Percentiles rank a stretch among this genome's conserved stretches.
phyloP scores from a whole-genome alignment of 2,797 vertebrate genomes.

The Microchirus variegatus region DNA sequence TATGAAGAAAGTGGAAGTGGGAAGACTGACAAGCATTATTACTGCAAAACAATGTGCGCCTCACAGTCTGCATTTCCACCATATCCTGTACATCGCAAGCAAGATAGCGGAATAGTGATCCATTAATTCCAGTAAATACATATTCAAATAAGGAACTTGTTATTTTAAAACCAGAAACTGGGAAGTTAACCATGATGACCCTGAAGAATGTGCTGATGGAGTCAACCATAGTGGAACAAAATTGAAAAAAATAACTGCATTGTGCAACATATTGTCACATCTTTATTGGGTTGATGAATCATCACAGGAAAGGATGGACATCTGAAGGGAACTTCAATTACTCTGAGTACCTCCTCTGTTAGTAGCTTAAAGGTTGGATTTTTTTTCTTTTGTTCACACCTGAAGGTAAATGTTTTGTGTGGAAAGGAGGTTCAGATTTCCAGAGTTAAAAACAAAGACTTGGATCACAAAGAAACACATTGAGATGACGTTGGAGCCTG shows the following conservation, averaged over 20 bases:
- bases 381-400: too few relatives aligned
- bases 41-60: too few relatives aligned
- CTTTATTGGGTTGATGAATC: background rate
- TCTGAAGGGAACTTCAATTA: conserved; percentile 2
- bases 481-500: too few relatives aligned
- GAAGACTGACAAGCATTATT: background rate
- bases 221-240: background rate
- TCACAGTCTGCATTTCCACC: too few relatives aligned
- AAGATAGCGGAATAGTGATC: too few relatives aligned
- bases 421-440: background rate
- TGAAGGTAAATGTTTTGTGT: background rate
- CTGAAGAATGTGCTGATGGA: conserved; percentile 38
- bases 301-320: background rate
- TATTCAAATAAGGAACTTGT: conserved; percentile 24
- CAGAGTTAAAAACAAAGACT: background rate
- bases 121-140: too few relatives aligned
- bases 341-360: background rate
- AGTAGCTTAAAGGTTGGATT: background rate
- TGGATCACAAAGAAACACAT: too few relatives aligned
- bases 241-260: background rate
- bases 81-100: too few relatives aligned
- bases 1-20: background rate
- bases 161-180: conserved; percentile 37
- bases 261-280: conserved; percentile 11
- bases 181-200: conserved; percentile 49